These are phyloP conservation scores for Dexiosoma caninum DNA, from an alignment of 2,888 invertebrate species.

Conservation along the genomic window DNA sequence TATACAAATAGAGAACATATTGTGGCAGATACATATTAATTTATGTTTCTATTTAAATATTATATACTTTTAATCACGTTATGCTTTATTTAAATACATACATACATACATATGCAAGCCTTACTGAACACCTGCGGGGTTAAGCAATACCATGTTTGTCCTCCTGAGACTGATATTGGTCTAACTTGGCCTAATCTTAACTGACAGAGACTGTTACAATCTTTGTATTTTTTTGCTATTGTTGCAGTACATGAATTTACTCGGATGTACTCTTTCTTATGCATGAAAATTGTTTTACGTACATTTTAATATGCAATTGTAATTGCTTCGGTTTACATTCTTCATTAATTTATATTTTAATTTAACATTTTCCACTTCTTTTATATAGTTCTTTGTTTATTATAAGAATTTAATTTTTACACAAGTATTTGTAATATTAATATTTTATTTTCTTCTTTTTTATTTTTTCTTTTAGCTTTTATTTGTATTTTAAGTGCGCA, in stretches of 20 bases:
- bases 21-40: neutral
- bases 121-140: constrained; percentile 58
- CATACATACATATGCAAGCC: too few relatives aligned
- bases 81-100: constrained; percentile 39
- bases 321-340: constrained; percentile 2
- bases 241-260: constrained; percentile 15
- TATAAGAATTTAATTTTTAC: constrained; percentile 17
- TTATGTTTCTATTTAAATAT: constrained; percentile 15
- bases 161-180: constrained; percentile 22
- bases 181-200: constrained; percentile 11
- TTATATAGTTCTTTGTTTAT: constrained; percentile 40
- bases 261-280: neutral
- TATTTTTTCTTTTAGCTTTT: constrained; percentile 24
- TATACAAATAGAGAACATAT: constrained; percentile 1
- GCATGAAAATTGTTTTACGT: too few relatives aligned
- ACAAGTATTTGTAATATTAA: too few relatives aligned
- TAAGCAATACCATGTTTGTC: constrained; percentile 41
- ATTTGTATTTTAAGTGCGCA: constrained; percentile 50
- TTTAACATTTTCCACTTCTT: constrained; percentile 22
- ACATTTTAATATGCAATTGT: constrained; percentile 4
- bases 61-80: constrained; percentile 31
- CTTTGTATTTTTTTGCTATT: constrained; percentile 7
- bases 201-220: neutral
- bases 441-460: constrained; percentile 21
- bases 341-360: constrained; percentile 47